Evolutionary conservation across 2,888 invertebrate genomes (phyloP), one percentile per base, ranked within the genome.

Genomic region (Lasius fuliginosus): DNA sequence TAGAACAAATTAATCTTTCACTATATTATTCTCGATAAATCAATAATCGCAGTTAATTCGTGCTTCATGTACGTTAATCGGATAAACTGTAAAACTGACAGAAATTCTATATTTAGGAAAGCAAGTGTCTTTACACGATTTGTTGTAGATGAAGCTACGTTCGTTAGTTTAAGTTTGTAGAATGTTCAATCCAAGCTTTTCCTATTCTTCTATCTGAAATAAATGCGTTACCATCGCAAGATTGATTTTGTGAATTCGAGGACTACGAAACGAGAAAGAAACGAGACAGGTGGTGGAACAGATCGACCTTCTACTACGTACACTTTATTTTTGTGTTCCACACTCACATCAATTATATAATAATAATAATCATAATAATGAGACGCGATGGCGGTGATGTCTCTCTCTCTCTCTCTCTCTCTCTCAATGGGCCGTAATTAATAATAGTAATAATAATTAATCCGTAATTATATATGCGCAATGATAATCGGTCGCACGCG

Each of bases 341-440:
- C 91, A 91, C 92, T 91, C 91, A 92, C 90, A 92, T 91, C 89
- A 91, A 90, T 91, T 89, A 90, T 91, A 92, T 89, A 89, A 89
- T 91, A 88, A 91, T 85, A 40, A 69, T 84, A 82, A 82, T 71
- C 67, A 83, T 85, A 67, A 90, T 88, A 88, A 91, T 86, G 85
- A 88, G 53, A 53, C 53, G 53, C 86, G 79, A 88, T 88, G 87
- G 68, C 84, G 90, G 82, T 85, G 87, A 89, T 82, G 77, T 71
- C n/a, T n/a, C n/a, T n/a, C n/a, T n/a, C n/a, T n/a, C n/a, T n/a
- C n/a, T n/a, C n/a, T n/a, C n/a, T n/a, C n/a, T n/a, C n/a, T n/a
- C n/a, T n/a, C n/a, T n/a, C 74, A 85, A 83, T 87, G 88, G 86
- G 86, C 62, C 84, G 71, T 88, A 87, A 88, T 87, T 85, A 88